Evolutionary conservation across 2,113 vertebrate genomes (phyloP), one percentile per base, ranked within the genome.

Genomic region (Alectura lathami): DNA sequence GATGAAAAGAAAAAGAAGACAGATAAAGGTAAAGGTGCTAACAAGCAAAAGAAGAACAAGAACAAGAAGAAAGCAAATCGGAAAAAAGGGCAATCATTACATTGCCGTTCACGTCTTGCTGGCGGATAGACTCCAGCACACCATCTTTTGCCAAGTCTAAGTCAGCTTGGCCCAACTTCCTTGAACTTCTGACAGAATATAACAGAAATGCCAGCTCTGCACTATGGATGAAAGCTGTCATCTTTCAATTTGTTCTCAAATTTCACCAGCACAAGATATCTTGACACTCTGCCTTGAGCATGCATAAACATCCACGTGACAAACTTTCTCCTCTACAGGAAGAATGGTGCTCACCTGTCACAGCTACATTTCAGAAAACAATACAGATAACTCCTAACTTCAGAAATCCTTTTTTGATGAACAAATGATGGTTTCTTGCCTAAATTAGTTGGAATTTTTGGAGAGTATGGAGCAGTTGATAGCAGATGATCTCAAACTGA

Each of bases 41-140:
- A 97, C 47, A 99, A 98, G 89, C 98, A 96, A 78, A 98, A 96
- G 91, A 98, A 98, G 94, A 96, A 88, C 29, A 99, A 98, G 95
- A 64, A 75, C 10, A 99, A 97, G 95, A 98, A 98, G 56, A 98
- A 97, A 67, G 91, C 86, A 10, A 94, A 42, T 27, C 48, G 53
- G 38, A 97, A 94, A 81, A 95, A 96, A 43, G 89, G 87, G 20
- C 88, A 86, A 0, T 93, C 76, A 0, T 91, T 93, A 36, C 93
- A 68, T 15, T 98, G 97, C 72, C 90, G 16, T 21, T 84, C 93
- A 13, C 89, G 13, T 40, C 53, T 93, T 48, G 54, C 79, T 22
- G 79, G 48, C 60, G 89, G 96, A 32, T 98, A 94, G 91, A 56
- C 26, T 63, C 54, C 13, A 20, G 40, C 30, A 66, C 7, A 6